Percentiles rank a stretch among this genome's conserved stretches.
Evolutionary conservation across 2,113 vertebrate genomes (phyloP).

Genomic region (Lamprotornis superbus): DNA sequence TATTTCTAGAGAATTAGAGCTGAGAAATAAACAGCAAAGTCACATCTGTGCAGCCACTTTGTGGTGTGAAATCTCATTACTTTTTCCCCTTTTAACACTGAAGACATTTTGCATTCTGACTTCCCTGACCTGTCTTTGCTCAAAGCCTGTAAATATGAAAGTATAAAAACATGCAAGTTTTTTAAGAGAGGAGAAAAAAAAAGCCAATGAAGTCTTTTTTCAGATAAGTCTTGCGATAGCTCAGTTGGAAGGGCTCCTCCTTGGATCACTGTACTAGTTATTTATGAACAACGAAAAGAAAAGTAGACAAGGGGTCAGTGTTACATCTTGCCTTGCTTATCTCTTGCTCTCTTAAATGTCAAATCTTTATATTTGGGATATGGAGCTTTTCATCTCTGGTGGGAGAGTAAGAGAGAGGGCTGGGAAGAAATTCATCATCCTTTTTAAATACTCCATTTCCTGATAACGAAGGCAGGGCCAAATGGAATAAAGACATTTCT

Average conservation of each 20-base stretch:
- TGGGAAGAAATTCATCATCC: background rate
- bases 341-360: background rate
- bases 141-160: background rate
- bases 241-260: background rate
- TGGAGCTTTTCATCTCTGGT: background rate
- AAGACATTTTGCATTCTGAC: background rate
- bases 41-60: background rate
- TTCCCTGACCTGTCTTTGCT: background rate
- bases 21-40: background rate
- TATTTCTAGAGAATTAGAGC: background rate
- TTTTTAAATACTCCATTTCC: background rate
- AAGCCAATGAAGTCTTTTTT: background rate
- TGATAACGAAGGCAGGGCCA: background rate
- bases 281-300: background rate
- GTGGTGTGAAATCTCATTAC: background rate
- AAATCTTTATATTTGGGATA: background rate
- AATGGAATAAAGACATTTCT: background rate
- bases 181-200: background rate
- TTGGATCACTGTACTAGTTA: background rate
- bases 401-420: background rate
- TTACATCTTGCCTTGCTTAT: background rate
- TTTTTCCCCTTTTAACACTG: background rate
- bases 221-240: background rate
- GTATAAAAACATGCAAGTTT: background rate
- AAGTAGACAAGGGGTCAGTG: background rate